Evolutionary conservation across 2,888 invertebrate species (phyloP).

Genomic region (Ommatoiulus sabulosus): DNA sequence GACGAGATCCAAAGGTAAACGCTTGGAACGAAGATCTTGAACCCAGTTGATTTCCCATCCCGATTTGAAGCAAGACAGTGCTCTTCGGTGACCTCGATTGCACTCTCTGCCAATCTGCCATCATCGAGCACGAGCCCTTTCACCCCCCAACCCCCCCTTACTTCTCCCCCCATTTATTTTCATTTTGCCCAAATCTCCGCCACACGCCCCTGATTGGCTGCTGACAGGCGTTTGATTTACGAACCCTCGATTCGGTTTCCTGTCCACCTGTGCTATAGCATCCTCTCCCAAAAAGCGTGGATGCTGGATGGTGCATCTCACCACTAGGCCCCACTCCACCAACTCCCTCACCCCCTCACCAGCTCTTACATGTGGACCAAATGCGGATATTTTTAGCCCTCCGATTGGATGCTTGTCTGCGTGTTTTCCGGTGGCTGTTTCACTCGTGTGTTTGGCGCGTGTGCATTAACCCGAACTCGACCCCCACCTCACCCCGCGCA

Average conservation of each 20-base stretch:
- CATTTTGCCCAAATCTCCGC: constrained; percentile 38
- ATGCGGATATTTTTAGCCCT: constrained; percentile 37
- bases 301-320: constrained; percentile 49
- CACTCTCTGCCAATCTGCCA: constrained; percentile 25
- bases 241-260: constrained; percentile 48
- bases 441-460: constrained; percentile 51
- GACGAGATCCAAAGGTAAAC: not conserved
- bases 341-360: not conserved
- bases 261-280: constrained; percentile 51
- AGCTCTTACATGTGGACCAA: constrained; percentile 30
- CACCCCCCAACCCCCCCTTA: not conserved
- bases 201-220: constrained; percentile 52
- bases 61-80: not conserved
- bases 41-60: not conserved
- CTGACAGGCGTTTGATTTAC: constrained; percentile 51
- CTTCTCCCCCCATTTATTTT: constrained; percentile 11
- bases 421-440: constrained; percentile 52
- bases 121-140: constrained; percentile 28
- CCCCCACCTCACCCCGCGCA: not conserved
- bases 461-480: constrained; percentile 40
- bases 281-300: constrained; percentile 17
- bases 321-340: not conserved
- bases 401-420: constrained; percentile 46
- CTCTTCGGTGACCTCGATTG: not conserved
- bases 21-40: not conserved